phyloP scores from a whole-genome alignment of 2,113 vertebrate species.

The Chloropsis hardwickii region DNA sequence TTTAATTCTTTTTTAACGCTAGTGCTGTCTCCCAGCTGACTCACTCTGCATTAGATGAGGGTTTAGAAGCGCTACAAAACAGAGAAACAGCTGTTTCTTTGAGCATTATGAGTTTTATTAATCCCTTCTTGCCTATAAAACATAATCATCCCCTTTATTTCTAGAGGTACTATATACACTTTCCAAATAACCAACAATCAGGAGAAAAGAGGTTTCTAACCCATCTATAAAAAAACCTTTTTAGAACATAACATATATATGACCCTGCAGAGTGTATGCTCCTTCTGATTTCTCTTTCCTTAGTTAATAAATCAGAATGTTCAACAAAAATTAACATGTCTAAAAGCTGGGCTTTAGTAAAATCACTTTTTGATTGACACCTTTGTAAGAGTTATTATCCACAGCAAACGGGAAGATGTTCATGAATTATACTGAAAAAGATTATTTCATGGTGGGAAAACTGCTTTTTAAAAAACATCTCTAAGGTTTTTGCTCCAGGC shows the following conservation, averaged over 20 bases:
- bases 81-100: conserved; percentile 74
- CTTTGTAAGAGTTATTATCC: background rate
- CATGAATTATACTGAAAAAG: background rate
- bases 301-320: conserved; percentile 10
- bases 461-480: background rate
- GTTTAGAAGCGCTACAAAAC: conserved; percentile 46
- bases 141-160: conserved; percentile 75
- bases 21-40: conserved; percentile 65
- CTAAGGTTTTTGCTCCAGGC: background rate
- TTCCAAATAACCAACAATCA: conserved; percentile 68
- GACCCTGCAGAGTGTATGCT: background rate
- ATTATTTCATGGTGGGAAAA: conserved; percentile 16
- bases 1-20: conserved; percentile 61
- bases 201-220: conserved; percentile 63
- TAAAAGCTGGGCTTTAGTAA: background rate
- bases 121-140: conserved; percentile 73
- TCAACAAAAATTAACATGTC: background rate
- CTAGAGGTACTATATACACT: conserved; percentile 59
- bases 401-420: conserved; percentile 21
- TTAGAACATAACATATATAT: conserved; percentile 14
- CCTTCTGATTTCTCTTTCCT: conserved; percentile 2
- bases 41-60: conserved; percentile 50
- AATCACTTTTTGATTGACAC: background rate
- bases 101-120: conserved; percentile 64
- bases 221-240: conserved; percentile 17